phyloP scores from a whole-genome alignment of 2,888 invertebrate species.

The Acleris emargana region DNA sequence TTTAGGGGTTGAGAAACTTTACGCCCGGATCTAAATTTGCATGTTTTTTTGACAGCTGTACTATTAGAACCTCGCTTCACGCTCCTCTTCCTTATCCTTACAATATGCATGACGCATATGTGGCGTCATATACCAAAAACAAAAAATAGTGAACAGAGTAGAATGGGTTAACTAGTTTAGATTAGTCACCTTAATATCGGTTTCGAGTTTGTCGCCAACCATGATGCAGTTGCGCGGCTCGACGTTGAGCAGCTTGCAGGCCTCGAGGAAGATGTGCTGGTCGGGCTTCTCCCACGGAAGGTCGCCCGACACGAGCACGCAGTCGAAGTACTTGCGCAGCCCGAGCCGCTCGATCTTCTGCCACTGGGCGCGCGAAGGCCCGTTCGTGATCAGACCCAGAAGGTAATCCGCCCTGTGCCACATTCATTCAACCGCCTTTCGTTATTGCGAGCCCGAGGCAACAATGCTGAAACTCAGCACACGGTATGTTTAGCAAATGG shows the following conservation, averaged over 20 bases:
- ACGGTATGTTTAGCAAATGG: conserved; percentile 64
- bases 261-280: conserved; percentile 91
- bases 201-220: conserved; percentile 95
- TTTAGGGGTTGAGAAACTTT: too few relatives aligned
- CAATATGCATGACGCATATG: too few relatives aligned
- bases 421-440: conserved; percentile 76
- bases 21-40: too few relatives aligned
- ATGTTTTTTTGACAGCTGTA: too few relatives aligned
- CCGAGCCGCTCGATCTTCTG: conserved; percentile 91
- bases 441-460: conserved; percentile 64
- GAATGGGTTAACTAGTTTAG: not conserved
- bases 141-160: too few relatives aligned
- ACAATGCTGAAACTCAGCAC: conserved; percentile 77
- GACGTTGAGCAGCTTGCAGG: conserved; percentile 89
- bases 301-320: conserved; percentile 92
- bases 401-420: conserved; percentile 87
- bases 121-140: too few relatives aligned
- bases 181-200: conserved; percentile 88
- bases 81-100: too few relatives aligned
- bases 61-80: too few relatives aligned
- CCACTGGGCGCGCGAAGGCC: conserved; percentile 94
- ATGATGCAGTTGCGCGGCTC: conserved; percentile 90
- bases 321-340: conserved; percentile 89
- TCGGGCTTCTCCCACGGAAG: conserved; percentile 94
- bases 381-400: conserved; percentile 93